Base-by-base conservation (phyloP, 2,888 invertebrate genomes). In the Drosophila falleni region DNA sequence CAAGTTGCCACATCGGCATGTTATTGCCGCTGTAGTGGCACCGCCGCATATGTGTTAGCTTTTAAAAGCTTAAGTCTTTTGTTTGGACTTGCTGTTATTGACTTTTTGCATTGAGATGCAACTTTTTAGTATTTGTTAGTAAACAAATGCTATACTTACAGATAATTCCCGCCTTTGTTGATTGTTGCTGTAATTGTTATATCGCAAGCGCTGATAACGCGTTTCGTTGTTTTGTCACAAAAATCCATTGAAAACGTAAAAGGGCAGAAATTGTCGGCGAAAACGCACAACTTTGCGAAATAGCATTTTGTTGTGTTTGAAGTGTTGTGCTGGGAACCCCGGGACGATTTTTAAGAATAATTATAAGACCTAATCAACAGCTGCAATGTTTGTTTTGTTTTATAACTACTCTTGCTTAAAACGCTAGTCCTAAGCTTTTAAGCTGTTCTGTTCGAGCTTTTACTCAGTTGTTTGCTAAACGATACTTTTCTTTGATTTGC, bases 181-280 rank as follows among this genome's bases (percentile, higher is more conserved):
- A 54, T 51, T 70, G 41, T 33, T 83, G 42, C 42, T 58, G 51
- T 56, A 74, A 58, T 77, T 89, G 71, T 83, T 89, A 60, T 81
- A 81, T 42, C 88, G 88, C 70, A 88, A 78, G 49, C 86, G 82
- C 64, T 86, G 80, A 78, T 88, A 87, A 67, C 86, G 86, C 46
- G 70, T 50, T 26, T 87, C 88, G 65, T 87, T 87, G 50, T 66
- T 76, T 61, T 89, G 86, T 87, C 86, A 87, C 89, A 87, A 87
- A 69, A 87, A 87, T 29, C 86, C 86, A 85, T 87, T 87, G 31
- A 87, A 87, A 69, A 87, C 59, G 23, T 87, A 87, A 59, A 87
- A 87, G n/a, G 86, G 89, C 19, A 87, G 42, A 78, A 88, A 88
- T 68, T 87, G 86, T 49, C 86, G 86, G 29, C 86, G 84, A 44